Percentiles rank a stretch among this genome's conserved stretches.
These are phyloP conservation scores for Trinorchestia longiramus DNA, from an alignment of 1,140 invertebrate genomes.

Conservation along the genomic window DNA sequence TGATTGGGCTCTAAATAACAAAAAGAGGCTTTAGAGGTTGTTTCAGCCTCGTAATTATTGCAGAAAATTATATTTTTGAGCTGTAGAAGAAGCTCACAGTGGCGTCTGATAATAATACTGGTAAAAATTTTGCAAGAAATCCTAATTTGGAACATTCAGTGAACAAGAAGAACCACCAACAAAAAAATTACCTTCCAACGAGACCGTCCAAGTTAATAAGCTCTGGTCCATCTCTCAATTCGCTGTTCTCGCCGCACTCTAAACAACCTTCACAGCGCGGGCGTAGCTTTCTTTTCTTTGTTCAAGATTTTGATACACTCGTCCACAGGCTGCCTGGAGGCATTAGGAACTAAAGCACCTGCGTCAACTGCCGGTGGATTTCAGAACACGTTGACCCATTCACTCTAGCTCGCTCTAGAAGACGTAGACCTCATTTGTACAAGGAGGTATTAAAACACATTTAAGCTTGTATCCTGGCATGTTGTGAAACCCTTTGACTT, in stretches of 20 bases:
- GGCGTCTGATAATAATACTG: neutral
- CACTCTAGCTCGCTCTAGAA: neutral
- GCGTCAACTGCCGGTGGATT: neutral
- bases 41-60: neutral
- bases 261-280: neutral
- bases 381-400: neutral
- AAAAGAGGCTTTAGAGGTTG: neutral
- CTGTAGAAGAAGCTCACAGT: neutral
- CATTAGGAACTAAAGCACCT: neutral
- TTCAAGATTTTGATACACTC: neutral
- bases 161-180: neutral
- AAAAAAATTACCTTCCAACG: neutral
- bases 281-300: neutral
- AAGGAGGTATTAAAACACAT: neutral
- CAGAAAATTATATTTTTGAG: neutral
- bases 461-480: neutral
- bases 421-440: neutral
- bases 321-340: neutral
- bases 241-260: neutral
- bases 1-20: neutral
- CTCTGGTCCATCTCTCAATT: neutral
- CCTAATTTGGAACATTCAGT: neutral
- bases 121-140: neutral
- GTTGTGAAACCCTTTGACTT: neutral
- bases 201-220: neutral